phyloP scores from a whole-genome alignment of 92 coral and sea anemone genomes.

The Porites evermanni region DNA sequence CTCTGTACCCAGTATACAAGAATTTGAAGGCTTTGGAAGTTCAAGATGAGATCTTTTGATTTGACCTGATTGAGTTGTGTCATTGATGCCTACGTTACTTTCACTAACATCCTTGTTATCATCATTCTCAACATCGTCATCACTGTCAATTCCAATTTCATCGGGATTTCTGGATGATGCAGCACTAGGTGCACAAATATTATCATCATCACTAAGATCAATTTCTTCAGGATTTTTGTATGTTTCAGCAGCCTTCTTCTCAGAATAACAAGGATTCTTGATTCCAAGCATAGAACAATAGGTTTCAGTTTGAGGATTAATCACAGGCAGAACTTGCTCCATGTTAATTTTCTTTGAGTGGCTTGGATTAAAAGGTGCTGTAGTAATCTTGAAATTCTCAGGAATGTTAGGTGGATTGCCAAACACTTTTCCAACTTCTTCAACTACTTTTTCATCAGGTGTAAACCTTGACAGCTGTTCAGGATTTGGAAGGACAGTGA shows the following conservation, averaged over 20 bases:
- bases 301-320: constrained; percentile 85
- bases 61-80: not conserved
- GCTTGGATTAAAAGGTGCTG: constrained; percentile 71
- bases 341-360: constrained; percentile 59
- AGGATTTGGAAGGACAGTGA: constrained; percentile 72
- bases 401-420: constrained; percentile 71
- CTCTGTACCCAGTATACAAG: not conserved
- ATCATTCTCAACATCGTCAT: constrained; percentile 38
- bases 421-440: constrained; percentile 62
- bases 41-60: constrained; percentile 10
- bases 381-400: constrained; percentile 78
- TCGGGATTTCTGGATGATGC: constrained; percentile 50
- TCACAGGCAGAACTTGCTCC: constrained; percentile 33
- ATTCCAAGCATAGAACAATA: constrained; percentile 86
- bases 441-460: constrained; percentile 67
- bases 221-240: constrained; percentile 92
- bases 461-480: constrained; percentile 64
- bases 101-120: not conserved
- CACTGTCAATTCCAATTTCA: constrained; percentile 61
- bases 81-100: not conserved
- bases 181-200: not conserved
- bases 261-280: constrained; percentile 71
- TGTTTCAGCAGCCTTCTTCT: constrained; percentile 21
- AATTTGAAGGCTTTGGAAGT: constrained; percentile 36
- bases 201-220: constrained; percentile 71